Evolutionary conservation across 2,888 invertebrate genomes (phyloP), one percentile per base, ranked within the genome.

Genomic region (Spicauda simplicius): DNA sequence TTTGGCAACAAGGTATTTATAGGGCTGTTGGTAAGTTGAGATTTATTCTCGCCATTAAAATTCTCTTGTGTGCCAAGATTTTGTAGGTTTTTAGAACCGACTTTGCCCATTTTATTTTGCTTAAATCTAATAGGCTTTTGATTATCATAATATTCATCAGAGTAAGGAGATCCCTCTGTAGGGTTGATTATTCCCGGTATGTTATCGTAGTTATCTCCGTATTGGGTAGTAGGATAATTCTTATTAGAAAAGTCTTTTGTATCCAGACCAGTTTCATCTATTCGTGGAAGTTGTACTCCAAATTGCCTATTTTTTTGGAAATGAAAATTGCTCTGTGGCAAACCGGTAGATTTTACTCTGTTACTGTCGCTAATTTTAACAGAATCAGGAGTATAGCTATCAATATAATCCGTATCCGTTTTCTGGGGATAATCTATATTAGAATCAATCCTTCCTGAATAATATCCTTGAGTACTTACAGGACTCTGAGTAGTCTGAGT

Each of bases 401-500:
- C 16, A 48, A 48, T 14, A 48, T 6, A 7, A 45, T 25, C 16
- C 5, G 41, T 14, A 33, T 6, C 5, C 0, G n/a, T 16, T 41
- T 16, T 0, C 0, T 45, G 18, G 2, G 53, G 14, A 33, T 6
- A n/a, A 4, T 56, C 41, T 41, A 12, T 14, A 37, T 41, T 41
- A 7, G 41, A 8, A 41, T 19, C 37, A 19, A 14, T n/a, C 25
- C 25, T 25, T 25, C n/a, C n/a, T 25, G 25, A 25, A 25, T 2
- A 5, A 25, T 25, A 25, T 25, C 25, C 25, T 4, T n/a, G 33
- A 33, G 33, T 37, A 18, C 41, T 56, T 52, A 62, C n/a, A 14
- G 67, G 67, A 25, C 25, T 25, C 25, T 25, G 30, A 5, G 67
- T 52, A 14, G 56, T 56, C 6, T 67, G 41, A 37, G 54, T 37